These are phyloP conservation scores for Tetranychus truncatus DNA, from an alignment of 2,888 invertebrate species.

Conservation along the genomic window DNA sequence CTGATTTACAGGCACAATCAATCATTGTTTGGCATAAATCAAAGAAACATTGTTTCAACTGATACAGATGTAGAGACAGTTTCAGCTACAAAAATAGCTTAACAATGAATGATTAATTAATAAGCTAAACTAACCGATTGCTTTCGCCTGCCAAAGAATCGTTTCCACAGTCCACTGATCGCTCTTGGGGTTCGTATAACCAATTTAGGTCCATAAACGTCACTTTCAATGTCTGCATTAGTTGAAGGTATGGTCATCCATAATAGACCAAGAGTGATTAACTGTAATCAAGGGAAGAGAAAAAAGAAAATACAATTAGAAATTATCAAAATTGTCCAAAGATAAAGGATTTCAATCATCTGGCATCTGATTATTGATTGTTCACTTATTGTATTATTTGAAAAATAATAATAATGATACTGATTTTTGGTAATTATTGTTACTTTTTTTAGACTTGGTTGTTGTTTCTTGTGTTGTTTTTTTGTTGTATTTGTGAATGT, in stretches of 20 bases:
- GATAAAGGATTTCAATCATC: neutral
- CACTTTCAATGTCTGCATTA: neutral
- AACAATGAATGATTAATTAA: neutral
- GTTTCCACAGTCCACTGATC: neutral
- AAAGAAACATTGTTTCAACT: too few species aligned
- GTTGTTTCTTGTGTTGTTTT: too few species aligned
- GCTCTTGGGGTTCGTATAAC: slow-evolving; percentile 3
- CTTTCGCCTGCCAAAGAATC: slow-evolving; percentile 7
- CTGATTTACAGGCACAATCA: too few species aligned
- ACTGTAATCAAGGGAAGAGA: neutral
- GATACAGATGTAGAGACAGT: too few species aligned
- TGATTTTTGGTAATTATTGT: neutral
- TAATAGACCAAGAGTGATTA: neutral
- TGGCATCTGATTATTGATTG: neutral
- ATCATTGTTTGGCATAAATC: too few species aligned
- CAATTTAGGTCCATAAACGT: slow-evolving; percentile 8
- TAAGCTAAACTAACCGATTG: slow-evolving; percentile 6
- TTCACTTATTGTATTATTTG: neutral
- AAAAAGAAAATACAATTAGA: neutral
- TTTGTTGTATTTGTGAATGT: too few species aligned
- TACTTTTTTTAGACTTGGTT: neutral
- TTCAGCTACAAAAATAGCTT: too few species aligned
- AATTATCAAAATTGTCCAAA: neutral
- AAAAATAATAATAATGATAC: neutral
- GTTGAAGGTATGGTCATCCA: neutral